Evolutionary conservation across 2,113 vertebrate species (phyloP).

Genomic region (Heterocephalus glaber): DNA sequence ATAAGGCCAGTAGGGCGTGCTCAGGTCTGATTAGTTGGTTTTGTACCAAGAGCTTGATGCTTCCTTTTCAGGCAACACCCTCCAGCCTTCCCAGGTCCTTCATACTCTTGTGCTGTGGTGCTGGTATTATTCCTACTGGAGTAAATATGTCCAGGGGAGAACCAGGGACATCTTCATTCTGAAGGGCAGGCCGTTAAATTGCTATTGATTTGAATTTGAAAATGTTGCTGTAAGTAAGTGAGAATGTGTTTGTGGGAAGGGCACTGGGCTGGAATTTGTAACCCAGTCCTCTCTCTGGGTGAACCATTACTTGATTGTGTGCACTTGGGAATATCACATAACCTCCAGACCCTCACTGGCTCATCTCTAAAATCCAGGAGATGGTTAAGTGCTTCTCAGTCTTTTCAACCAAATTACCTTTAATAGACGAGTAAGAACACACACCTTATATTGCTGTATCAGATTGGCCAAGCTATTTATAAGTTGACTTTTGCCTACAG

Average conservation of each 20-base stretch:
- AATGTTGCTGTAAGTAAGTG: neutral
- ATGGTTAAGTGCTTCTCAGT: neutral
- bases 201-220: neutral
- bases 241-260: neutral
- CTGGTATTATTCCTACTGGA: neutral
- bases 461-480: neutral
- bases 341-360: neutral
- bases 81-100: neutral
- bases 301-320: too few relatives aligned
- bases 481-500: neutral
- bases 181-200: neutral
- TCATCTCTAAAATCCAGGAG: neutral
- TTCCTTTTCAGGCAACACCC: rapidly evolving
- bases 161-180: neutral
- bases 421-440: neutral
- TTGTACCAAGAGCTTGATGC: neutral
- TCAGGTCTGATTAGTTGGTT: neutral
- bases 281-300: neutral
- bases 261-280: rapidly evolving
- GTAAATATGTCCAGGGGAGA: neutral
- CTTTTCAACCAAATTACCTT: neutral
- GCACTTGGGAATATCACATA: neutral
- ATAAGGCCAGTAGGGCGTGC: neutral
- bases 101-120: neutral
- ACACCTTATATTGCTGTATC: neutral